These are phyloP conservation scores for Perodicticus potto DNA, from an alignment of 2,797 vertebrate species.

Conservation along the genomic window DNA sequence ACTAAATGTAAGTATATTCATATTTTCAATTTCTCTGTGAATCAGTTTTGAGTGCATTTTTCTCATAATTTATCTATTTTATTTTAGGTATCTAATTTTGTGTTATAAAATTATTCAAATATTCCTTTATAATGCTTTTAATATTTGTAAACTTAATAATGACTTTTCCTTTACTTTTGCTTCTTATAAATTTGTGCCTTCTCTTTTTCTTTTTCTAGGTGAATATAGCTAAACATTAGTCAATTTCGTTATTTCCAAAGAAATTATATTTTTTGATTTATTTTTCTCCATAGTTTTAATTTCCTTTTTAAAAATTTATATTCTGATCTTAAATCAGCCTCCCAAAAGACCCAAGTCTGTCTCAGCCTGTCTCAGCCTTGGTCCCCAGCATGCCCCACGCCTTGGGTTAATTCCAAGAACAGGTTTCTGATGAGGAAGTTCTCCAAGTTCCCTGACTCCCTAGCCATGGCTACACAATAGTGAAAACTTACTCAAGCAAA, in stretches of 20 bases:
- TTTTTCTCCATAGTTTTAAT: not conserved
- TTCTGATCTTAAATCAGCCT: not conserved
- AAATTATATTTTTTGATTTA: not conserved
- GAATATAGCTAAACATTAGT: not conserved
- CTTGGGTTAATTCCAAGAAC: no score
- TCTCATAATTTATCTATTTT: not conserved
- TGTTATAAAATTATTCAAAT: not conserved
- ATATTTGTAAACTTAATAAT: not conserved
- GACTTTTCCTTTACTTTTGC: not conserved
- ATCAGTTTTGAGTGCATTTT: not conserved
- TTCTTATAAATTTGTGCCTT: not conserved
- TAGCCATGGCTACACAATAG: no score
- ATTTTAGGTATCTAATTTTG: not conserved
- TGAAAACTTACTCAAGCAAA: no score
- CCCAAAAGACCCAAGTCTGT: no score
- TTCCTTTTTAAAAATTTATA: not conserved
- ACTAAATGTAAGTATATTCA: not conserved
- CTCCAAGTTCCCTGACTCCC: no score
- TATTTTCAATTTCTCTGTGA: not conserved
- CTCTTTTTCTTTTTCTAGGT: not conserved
- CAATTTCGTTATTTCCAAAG: not conserved
- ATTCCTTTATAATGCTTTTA: not conserved
- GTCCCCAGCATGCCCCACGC: no score
- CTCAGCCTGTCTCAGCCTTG: no score
- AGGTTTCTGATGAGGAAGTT: no score